Percentiles rank a stretch among this genome's conserved stretches.
These are phyloP conservation scores for Dicrurus megarhynchus DNA, from an alignment of 2,113 vertebrate species.

Conservation along the genomic window DNA sequence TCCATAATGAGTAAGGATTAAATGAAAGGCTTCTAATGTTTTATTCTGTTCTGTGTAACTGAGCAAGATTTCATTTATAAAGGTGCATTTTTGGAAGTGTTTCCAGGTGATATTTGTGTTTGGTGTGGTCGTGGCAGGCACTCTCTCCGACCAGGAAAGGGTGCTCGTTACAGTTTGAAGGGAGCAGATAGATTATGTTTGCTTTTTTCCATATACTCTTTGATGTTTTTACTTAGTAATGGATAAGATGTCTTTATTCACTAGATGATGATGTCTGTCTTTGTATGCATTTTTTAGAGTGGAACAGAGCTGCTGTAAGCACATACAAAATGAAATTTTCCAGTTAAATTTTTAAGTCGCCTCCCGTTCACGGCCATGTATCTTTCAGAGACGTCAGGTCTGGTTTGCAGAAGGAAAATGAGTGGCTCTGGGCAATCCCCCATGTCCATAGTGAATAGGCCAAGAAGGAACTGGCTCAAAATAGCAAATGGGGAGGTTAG, in stretches of 20 bases:
- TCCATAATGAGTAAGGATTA: background rate
- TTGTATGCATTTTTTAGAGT: background rate
- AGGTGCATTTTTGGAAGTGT: background rate
- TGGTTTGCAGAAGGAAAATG: background rate
- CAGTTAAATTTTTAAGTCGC: background rate
- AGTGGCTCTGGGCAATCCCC: background rate
- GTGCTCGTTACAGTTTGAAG: background rate
- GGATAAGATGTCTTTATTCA: background rate
- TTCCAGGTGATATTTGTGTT: background rate
- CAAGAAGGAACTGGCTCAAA: background rate
- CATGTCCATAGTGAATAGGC: background rate
- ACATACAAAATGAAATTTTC: background rate
- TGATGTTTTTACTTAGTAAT: background rate
- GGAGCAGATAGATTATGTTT: background rate
- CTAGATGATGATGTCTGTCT: background rate
- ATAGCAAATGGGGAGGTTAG: fast-evolving
- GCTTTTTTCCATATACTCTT: background rate
- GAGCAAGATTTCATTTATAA: background rate
- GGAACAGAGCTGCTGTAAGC: background rate
- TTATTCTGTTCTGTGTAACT: background rate
- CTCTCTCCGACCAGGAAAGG: background rate
- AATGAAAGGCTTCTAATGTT: background rate
- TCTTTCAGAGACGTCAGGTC: background rate
- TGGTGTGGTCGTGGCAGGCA: background rate
- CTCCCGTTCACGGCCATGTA: background rate